phyloP scores from a whole-genome alignment of 2,888 invertebrate genomes.

The Trissoscelio sp. region DNA sequence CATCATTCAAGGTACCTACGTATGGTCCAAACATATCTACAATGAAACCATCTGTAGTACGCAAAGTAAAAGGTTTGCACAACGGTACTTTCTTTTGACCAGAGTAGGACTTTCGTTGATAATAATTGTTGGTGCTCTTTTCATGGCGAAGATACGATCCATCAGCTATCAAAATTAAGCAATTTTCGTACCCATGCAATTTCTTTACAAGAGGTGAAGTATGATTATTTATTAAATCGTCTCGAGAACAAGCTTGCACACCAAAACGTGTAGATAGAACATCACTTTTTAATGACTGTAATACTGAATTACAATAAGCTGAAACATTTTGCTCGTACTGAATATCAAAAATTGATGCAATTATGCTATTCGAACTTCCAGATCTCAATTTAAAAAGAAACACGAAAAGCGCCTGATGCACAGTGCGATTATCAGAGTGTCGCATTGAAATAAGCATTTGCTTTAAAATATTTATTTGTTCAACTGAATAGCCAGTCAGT shows the following conservation, averaged over 20 bases:
- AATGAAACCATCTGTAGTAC: background rate
- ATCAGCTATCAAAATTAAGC: background rate
- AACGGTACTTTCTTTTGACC: background rate
- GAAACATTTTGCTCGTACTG: background rate
- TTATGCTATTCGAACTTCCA: background rate
- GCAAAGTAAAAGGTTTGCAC: background rate
- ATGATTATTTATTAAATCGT: background rate
- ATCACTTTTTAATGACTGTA: background rate
- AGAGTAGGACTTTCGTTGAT: background rate
- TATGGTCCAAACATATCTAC: background rate
- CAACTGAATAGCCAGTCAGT: conserved; percentile 36
- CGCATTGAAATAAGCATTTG: conserved; percentile 5
- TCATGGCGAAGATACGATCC: background rate
- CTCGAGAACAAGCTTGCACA: background rate
- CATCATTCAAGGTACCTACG: too few species aligned
- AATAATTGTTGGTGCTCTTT: background rate
- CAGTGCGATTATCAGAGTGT: conserved; percentile 5
- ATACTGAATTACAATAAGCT: background rate
- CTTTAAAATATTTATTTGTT: conserved; percentile 10
- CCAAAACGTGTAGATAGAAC: background rate
- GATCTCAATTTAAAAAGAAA: conserved; percentile 8
- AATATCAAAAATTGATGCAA: background rate
- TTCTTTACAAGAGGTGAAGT: background rate
- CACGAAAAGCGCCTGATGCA: conserved; percentile 5
- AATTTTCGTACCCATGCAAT: background rate